These are phyloP conservation scores for Lumbricus terrestris DNA, from an alignment of 2,888 invertebrate genomes.

Conservation along the genomic window DNA sequence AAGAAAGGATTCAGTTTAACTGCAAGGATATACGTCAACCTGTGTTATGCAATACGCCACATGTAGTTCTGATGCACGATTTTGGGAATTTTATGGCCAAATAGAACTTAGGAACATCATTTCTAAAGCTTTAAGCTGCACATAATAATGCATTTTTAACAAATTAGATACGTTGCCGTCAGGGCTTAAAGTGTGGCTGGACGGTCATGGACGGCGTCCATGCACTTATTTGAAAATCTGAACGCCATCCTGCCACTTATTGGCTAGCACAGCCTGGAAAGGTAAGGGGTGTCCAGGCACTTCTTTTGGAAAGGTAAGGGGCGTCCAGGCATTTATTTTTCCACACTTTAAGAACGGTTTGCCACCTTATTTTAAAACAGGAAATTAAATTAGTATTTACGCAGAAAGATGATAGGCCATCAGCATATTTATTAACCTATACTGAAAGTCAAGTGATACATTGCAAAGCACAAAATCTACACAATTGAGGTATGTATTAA, in stretches of 20 bases:
- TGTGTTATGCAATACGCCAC: background rate
- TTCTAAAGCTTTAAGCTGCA: background rate
- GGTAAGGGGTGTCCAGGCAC: no score
- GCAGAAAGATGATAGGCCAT: background rate
- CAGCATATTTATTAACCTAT: background rate
- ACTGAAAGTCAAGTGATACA: background rate
- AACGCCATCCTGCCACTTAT: no score
- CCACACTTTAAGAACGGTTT: no score
- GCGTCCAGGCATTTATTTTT: no score
- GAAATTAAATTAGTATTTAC: background rate
- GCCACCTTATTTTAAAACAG: background rate
- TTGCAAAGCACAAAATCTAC: background rate
- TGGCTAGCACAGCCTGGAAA: no score
- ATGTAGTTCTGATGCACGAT: background rate
- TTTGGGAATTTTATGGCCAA: background rate
- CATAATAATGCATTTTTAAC: background rate
- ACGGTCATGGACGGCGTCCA: no score
- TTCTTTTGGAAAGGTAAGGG: no score
- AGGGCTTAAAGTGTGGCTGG: no score
- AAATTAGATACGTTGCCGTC: background rate
- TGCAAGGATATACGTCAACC: background rate
- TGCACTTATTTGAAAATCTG: no score
- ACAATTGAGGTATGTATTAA: background rate
- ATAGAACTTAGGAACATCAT: background rate
- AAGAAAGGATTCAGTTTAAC: background rate